Percentiles rank a stretch among this genome's conserved stretches.
Evolutionary conservation across 2,797 vertebrate genomes (phyloP).

Genomic region (Gymnopithys bicolor): DNA sequence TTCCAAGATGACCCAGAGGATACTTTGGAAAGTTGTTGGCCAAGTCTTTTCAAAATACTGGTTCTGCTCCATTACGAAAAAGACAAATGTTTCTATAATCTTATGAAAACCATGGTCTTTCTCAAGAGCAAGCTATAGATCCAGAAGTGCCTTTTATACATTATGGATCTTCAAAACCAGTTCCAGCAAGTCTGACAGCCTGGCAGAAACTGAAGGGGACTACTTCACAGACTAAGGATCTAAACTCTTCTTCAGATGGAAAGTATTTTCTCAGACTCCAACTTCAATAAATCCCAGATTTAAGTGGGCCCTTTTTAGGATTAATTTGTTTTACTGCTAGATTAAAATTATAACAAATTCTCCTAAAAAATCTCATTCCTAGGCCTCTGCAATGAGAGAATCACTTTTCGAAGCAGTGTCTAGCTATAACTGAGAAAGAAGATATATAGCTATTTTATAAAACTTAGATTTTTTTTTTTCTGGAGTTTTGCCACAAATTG

Average conservation of each 20-base stretch:
- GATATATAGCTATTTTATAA: neutral
- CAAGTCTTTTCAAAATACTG: conserved; percentile 1
- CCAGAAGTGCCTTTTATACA: rapidly evolving
- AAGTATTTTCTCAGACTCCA: neutral
- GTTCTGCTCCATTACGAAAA: neutral
- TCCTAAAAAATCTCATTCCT: neutral
- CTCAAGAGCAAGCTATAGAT: neutral
- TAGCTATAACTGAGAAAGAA: neutral
- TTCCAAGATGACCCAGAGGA: conserved; percentile 37
- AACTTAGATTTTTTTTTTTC: neutral
- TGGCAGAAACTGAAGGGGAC: neutral
- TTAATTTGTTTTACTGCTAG: neutral
- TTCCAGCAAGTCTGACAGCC: neutral
- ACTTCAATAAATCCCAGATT: neutral
- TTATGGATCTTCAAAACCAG: neutral
- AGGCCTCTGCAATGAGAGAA: neutral
- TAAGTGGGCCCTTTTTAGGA: neutral
- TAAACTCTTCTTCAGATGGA: neutral
- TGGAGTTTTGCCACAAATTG: conserved; percentile 47
- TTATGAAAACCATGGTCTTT: neutral
- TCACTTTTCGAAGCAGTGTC: neutral
- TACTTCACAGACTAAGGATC: neutral
- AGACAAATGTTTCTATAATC: neutral
- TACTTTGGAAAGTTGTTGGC: conserved; percentile 35
- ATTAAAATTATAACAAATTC: neutral